Percentiles rank a stretch among this genome's conserved stretches.
Evolutionary conservation across 2,113 vertebrate genomes (phyloP).

Genomic region (Chamaea fasciata): DNA sequence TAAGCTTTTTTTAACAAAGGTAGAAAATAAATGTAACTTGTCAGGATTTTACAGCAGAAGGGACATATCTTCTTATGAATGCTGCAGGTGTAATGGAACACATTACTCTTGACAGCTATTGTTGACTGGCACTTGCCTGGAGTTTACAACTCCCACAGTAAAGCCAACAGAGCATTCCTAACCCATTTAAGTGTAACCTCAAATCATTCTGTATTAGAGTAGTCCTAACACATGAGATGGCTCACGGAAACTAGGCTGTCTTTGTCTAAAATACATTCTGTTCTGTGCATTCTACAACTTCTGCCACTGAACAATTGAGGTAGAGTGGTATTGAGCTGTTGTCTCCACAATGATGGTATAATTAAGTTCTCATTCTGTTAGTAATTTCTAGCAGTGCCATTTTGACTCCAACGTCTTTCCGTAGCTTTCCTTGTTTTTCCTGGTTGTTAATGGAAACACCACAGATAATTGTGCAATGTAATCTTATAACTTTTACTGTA

Average conservation of each 20-base stretch:
- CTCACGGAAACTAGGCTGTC: not conserved
- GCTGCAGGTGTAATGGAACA: not conserved
- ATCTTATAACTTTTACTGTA: not conserved
- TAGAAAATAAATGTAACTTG: not conserved
- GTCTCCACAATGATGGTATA: not conserved
- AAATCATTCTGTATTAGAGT: not conserved
- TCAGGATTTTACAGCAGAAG: not conserved
- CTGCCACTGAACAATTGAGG: not conserved
- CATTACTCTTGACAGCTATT: not conserved
- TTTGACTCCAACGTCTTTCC: not conserved
- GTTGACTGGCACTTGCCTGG: fast-evolving
- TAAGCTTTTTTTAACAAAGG: not conserved
- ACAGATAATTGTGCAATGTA: not conserved
- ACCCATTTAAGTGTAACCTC: not conserved
- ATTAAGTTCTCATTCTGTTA: not conserved
- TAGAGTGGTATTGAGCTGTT: not conserved
- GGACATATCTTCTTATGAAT: not conserved
- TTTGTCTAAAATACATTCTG: not conserved
- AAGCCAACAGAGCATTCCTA: not conserved
- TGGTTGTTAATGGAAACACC: not conserved
- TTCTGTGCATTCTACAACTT: not conserved
- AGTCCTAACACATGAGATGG: not conserved
- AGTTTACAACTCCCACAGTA: not conserved
- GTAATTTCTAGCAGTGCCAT: not conserved
- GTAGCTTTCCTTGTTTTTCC: not conserved